phyloP scores from a whole-genome alignment of 1,140 invertebrate genomes.

The Sycophaga agraensis region DNA sequence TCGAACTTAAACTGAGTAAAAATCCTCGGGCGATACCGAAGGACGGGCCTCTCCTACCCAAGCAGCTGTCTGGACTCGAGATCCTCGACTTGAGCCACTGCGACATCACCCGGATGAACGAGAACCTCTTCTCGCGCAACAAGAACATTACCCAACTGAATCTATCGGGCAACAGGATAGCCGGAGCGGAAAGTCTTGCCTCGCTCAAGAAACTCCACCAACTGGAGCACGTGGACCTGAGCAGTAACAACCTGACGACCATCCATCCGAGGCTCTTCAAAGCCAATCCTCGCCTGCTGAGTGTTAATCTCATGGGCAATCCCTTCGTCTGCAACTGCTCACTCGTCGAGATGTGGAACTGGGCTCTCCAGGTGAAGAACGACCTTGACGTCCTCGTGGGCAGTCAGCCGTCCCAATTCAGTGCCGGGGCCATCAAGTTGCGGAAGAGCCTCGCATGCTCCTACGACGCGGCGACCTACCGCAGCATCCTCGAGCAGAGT shows the following conservation, averaged over 20 bases:
- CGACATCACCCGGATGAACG: constrained; percentile 63
- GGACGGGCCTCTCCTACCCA: constrained; percentile 63
- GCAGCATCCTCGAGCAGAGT: constrained; percentile 57
- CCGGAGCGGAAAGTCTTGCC: constrained; percentile 56
- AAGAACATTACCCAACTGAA: constrained; percentile 67
- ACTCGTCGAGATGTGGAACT: constrained; percentile 71
- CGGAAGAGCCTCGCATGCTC: constrained; percentile 67
- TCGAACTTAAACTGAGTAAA: constrained; percentile 69
- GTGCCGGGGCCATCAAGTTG: constrained; percentile 63
- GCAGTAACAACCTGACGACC: constrained; percentile 65
- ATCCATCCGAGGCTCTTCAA: constrained; percentile 62
- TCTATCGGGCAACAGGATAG: constrained; percentile 64
- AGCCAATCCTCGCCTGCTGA: constrained; percentile 60
- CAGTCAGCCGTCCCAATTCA: constrained; percentile 53
- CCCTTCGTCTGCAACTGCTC: constrained; percentile 72
- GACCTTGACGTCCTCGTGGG: constrained; percentile 67
- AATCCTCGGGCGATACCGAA: constrained; percentile 66
- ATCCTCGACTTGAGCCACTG: constrained; percentile 69
- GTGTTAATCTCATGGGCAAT: constrained; percentile 68
- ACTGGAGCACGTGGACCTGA: constrained; percentile 66
- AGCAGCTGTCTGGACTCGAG: constrained; percentile 65
- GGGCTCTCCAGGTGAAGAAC: constrained; percentile 67
- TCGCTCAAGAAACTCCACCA: constrained; percentile 63
- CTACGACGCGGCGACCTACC: constrained; percentile 63
- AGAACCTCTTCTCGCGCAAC: constrained; percentile 64